Evolutionary conservation across 2,113 vertebrate genomes (phyloP).

Genomic region (Eulacestoma nigropectus): DNA sequence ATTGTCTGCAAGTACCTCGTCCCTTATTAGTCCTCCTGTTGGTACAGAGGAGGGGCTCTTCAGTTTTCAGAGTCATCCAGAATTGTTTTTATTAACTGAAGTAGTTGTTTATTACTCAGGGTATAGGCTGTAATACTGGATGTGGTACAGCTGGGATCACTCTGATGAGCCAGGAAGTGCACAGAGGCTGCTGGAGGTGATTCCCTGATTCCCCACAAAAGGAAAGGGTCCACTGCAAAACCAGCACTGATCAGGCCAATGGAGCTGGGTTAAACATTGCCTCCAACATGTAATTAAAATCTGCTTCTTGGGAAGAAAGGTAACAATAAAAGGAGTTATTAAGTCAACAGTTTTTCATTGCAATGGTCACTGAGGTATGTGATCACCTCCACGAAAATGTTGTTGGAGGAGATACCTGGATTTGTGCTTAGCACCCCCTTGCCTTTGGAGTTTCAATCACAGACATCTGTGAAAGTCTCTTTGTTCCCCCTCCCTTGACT

Average conservation of each 20-base stretch:
- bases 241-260: not conserved
- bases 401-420: not conserved
- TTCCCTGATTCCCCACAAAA: not conserved
- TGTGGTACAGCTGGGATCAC: not conserved
- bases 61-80: not conserved
- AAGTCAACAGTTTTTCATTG: not conserved
- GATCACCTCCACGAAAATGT: not conserved
- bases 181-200: not conserved
- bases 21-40: not conserved
- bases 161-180: too few species aligned
- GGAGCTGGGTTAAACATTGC: not conserved
- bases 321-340: not conserved
- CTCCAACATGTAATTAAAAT: not conserved
- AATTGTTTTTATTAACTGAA: not conserved
- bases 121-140: fast-evolving
- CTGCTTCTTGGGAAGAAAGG: not conserved
- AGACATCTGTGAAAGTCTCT: not conserved
- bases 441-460: not conserved
- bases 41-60: not conserved
- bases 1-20: not conserved
- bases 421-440: not conserved
- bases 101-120: not conserved
- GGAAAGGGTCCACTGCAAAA: not conserved
- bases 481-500: not conserved
- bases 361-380: not conserved